Conservation (phyloP, 2,113 vertebrate species). For the Gambusia affinis region DNA sequence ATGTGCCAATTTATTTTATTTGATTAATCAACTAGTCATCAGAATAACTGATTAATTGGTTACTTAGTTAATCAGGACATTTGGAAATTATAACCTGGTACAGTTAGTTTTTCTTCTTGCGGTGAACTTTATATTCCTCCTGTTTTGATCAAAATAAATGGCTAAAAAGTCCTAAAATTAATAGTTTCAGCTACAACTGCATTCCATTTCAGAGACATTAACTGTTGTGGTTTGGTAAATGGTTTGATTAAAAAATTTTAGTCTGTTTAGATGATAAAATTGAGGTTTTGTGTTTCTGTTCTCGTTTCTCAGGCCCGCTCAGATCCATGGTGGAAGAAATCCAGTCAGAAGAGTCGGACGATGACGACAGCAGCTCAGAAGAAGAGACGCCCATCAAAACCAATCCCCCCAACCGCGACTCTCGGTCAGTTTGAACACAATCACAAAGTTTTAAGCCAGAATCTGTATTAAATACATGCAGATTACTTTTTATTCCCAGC, state of each 20-base stretch:
- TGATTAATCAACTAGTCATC: too few species aligned
- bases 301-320: slow-evolving; percentile 82
- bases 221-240: background rate
- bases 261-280: background rate
- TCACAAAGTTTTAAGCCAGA: background rate
- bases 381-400: slow-evolving; percentile 89
- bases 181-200: too few species aligned
- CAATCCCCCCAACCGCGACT: slow-evolving; percentile 88
- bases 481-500: background rate
- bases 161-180: too few species aligned
- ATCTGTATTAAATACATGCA: background rate
- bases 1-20: too few species aligned
- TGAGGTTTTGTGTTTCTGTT: background rate
- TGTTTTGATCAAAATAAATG: too few species aligned
- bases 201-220: background rate
- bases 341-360: slow-evolving; percentile 94
- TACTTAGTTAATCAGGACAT: too few species aligned
- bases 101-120: too few species aligned
- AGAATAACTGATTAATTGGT: too few species aligned
- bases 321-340: slow-evolving; percentile 97
- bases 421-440: slow-evolving; percentile 83
- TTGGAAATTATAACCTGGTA: too few species aligned
- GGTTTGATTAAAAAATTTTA: background rate
- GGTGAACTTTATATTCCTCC: too few species aligned
- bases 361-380: slow-evolving; percentile 94